Evolutionary conservation across 2,113 vertebrate genomes (phyloP).

Genomic region (Petroica traversi): DNA sequence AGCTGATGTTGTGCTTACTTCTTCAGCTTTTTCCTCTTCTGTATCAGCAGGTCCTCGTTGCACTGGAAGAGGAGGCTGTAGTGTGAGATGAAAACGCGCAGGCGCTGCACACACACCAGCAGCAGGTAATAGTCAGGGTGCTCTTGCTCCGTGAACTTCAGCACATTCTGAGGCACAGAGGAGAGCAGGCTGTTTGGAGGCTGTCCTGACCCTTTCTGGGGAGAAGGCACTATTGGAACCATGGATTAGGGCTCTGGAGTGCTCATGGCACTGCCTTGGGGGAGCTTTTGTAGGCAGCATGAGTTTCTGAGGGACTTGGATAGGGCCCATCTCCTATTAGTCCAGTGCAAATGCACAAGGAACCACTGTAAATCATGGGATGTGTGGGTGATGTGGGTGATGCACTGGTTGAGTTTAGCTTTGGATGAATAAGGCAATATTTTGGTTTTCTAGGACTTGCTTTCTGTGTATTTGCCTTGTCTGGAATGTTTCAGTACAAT

Average conservation of each 20-base stretch:
- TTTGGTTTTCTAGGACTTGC: not conserved
- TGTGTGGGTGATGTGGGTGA: not conserved
- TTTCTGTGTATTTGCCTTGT: not conserved
- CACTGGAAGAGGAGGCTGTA: conserved; percentile 90
- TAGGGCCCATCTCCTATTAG: not conserved
- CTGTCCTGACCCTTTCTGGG: not conserved
- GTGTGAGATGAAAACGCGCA: conserved; percentile 89
- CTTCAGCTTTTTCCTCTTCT: conserved; percentile 89
- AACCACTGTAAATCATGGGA: not conserved
- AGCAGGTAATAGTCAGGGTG: conserved; percentile 96
- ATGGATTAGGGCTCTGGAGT: not conserved
- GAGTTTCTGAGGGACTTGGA: not conserved
- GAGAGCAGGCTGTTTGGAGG: conserved; percentile 24
- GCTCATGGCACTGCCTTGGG: not conserved
- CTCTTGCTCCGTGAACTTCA: conserved; percentile 91
- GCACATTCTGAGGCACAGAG: conserved; percentile 78
- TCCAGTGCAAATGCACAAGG: not conserved
- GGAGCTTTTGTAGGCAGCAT: not conserved
- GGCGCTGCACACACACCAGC: conserved; percentile 91
- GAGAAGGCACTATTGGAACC: not conserved
- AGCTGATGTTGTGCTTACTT: conserved; percentile 75
- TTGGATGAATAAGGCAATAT: not conserved
- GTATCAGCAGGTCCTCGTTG: conserved; percentile 92
- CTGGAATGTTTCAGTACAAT: not conserved
- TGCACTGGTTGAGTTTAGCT: not conserved